Conservation (phyloP, 92 coral and sea anemone genomes). For the Porites cylindrica region DNA sequence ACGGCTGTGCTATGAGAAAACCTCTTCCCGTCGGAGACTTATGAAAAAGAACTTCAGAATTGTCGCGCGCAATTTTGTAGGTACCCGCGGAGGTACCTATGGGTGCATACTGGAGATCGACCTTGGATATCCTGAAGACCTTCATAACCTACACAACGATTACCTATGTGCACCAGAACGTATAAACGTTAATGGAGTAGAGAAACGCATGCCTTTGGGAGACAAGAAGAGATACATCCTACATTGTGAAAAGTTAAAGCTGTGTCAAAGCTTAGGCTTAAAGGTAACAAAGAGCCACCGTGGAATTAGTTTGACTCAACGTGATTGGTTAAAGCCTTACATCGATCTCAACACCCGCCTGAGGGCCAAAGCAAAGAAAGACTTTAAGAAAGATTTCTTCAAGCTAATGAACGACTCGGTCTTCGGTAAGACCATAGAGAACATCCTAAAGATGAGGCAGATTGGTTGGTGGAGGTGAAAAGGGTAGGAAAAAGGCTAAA, state of each 20-base stretch:
- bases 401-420: too few relatives aligned
- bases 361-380: not conserved
- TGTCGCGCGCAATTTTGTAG: not conserved
- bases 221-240: not conserved
- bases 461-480: too few relatives aligned
- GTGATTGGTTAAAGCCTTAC: not conserved
- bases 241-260: not conserved
- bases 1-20: slow-evolving; percentile 44
- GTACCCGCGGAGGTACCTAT: not conserved
- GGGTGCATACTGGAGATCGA: slow-evolving; percentile 48
- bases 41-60: slow-evolving; percentile 1
- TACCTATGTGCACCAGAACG: not conserved
- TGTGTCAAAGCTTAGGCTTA: slow-evolving; percentile 1
- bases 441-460: too few relatives aligned
- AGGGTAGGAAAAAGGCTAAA: too few relatives aligned
- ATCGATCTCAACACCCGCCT: slow-evolving; percentile 5
- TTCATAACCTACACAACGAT: slow-evolving; percentile 23
- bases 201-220: not conserved
- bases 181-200: not conserved
- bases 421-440: too few relatives aligned
- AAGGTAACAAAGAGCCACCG: not conserved
- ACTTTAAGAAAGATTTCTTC: not conserved
- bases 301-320: not conserved
- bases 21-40: slow-evolving; percentile 39
- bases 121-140: slow-evolving; percentile 19